These are phyloP conservation scores for Vanessa cardui DNA, from an alignment of 2,888 invertebrate species.

Conservation along the genomic window DNA sequence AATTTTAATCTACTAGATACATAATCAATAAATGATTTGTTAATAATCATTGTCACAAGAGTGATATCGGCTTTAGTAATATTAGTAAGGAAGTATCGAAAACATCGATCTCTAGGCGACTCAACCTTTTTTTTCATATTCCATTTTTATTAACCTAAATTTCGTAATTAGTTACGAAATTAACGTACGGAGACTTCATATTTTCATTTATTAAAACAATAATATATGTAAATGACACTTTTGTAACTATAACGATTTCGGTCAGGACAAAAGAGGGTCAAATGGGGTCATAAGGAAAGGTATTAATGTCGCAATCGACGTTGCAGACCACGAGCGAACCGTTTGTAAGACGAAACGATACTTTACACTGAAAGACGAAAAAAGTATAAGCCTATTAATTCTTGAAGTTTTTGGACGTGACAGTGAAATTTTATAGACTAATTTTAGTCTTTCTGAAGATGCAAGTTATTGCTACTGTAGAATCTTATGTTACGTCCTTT, in stretches of 20 bases:
- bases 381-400: neutral
- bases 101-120: too few species aligned
- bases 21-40: too few species aligned
- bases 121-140: neutral
- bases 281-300: constrained; percentile 22
- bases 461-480: too few species aligned
- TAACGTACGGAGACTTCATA: neutral
- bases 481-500: too few species aligned
- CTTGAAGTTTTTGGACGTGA: too few species aligned
- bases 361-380: constrained; percentile 1
- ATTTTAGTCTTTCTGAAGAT: too few species aligned
- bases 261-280: constrained; percentile 16
- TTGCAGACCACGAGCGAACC: neutral
- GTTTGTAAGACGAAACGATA: constrained; percentile 5
- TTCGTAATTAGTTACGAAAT: neutral
- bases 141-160: neutral
- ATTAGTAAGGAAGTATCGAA: too few species aligned
- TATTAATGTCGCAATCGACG: constrained; percentile 11
- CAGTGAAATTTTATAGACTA: too few species aligned
- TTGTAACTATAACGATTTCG: constrained; percentile 19
- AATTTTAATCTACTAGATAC: too few species aligned
- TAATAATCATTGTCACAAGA: too few species aligned
- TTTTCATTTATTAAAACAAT: constrained; percentile 15
- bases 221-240: constrained; percentile 18
- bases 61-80: too few species aligned